Conservation (phyloP, 2,888 invertebrate genomes). For the Amblyjoppa proteus region DNA sequence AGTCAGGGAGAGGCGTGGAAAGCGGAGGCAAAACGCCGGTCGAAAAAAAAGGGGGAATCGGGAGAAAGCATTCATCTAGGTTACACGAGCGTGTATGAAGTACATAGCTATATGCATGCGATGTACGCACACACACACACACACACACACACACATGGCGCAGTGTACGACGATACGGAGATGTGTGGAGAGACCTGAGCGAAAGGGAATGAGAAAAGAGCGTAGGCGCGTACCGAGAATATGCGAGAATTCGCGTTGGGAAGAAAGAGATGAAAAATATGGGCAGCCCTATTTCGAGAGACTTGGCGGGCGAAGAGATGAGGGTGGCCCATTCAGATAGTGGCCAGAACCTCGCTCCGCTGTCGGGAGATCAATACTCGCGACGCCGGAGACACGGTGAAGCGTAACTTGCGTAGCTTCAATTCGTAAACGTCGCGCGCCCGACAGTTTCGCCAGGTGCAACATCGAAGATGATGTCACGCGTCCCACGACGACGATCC, state of each 20-base stretch:
- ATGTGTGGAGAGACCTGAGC: background rate
- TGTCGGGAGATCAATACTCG: constrained; percentile 81
- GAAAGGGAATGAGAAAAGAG: background rate
- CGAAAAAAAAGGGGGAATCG: background rate
- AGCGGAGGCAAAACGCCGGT: constrained; percentile 31
- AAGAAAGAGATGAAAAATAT: constrained; percentile 52
- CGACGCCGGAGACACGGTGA: constrained; percentile 78
- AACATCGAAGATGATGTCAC: constrained; percentile 27
- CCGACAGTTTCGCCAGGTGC: constrained; percentile 27
- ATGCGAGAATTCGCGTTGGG: background rate
- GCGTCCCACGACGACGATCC: background rate
- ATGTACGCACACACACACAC: no score
- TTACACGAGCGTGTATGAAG: constrained; percentile 11
- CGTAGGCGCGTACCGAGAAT: background rate
- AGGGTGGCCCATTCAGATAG: constrained; percentile 81
- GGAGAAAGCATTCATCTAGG: constrained; percentile 20
- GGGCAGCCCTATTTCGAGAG: constrained; percentile 71
- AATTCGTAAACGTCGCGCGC: background rate
- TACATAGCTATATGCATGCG: background rate
- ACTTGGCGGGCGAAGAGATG: constrained; percentile 73
- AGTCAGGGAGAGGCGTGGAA: constrained; percentile 49
- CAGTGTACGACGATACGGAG: background rate
- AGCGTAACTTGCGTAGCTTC: constrained; percentile 65
- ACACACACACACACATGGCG: no score
- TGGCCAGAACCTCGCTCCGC: constrained; percentile 73